These are phyloP conservation scores for Jordanella pulchra DNA, from an alignment of 2,797 vertebrate species.

Conservation along the genomic window DNA sequence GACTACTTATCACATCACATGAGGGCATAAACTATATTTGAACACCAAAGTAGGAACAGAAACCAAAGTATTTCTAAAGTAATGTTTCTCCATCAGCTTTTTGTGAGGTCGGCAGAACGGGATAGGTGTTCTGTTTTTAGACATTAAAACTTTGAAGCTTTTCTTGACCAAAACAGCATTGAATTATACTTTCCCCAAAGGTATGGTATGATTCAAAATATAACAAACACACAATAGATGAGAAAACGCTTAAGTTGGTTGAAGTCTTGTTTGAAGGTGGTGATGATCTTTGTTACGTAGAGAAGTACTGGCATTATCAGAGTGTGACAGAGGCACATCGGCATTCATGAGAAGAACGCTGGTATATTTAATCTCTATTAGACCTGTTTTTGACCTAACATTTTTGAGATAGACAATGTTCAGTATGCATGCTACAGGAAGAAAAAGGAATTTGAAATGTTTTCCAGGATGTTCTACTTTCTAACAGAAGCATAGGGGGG, in stretches of 20 bases:
- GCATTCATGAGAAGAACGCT: too few relatives aligned
- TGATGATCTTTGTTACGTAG: background rate
- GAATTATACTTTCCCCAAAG: too few relatives aligned
- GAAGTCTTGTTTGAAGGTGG: background rate
- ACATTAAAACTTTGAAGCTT: too few relatives aligned
- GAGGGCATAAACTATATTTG: too few relatives aligned
- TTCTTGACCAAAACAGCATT: too few relatives aligned
- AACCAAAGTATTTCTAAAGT: background rate
- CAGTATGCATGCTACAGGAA: background rate
- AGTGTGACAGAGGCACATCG: background rate
- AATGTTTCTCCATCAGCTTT: too few relatives aligned
- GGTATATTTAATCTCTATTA: background rate
- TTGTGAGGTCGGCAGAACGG: too few relatives aligned
- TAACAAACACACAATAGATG: background rate
- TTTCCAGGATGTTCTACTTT: slow-evolving; percentile 51
- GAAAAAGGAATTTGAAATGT: slow-evolving; percentile 19
- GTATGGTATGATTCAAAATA: too few relatives aligned
- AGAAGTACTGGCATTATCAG: background rate
- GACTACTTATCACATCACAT: too few relatives aligned
- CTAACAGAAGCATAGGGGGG: slow-evolving; percentile 28
- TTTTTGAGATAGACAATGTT: background rate
- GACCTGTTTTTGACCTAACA: background rate
- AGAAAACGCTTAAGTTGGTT: background rate
- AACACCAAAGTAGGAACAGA: slow-evolving; percentile 55
- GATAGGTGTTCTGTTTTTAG: too few relatives aligned